These are phyloP conservation scores for Varanus salvator DNA, from an alignment of 2,113 vertebrate species.

Conservation along the genomic window DNA sequence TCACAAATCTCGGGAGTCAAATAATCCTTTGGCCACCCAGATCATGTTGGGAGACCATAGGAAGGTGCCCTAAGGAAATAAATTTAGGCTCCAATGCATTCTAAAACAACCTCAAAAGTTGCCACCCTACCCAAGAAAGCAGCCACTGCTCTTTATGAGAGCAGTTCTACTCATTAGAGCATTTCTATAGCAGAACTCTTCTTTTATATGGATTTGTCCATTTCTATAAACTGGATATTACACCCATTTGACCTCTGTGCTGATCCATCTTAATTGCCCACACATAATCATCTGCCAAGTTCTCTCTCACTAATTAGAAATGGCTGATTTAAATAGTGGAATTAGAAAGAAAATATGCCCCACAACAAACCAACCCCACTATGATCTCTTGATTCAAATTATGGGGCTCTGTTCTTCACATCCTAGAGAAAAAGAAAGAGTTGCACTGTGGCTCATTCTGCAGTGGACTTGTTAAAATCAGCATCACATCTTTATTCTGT, in stretches of 20 bases:
- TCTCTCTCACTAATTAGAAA: background rate
- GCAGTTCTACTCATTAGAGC: background rate
- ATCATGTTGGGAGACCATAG: no score
- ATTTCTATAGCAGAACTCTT: background rate
- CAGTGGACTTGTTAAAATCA: background rate
- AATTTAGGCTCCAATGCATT: no score
- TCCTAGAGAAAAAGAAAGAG: background rate
- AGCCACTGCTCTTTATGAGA: background rate
- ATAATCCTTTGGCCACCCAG: no score
- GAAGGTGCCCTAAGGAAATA: no score
- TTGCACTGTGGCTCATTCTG: background rate
- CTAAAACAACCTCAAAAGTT: background rate
- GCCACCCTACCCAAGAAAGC: background rate
- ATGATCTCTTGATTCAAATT: background rate
- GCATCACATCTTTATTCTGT: background rate
- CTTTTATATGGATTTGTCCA: background rate
- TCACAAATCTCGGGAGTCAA: no score
- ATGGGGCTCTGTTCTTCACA: background rate
- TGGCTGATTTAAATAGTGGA: background rate
- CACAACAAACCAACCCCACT: background rate
- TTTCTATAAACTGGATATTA: background rate
- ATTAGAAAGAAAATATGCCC: background rate
- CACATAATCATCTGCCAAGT: background rate
- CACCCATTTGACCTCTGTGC: background rate
- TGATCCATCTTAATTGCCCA: background rate